phyloP scores from a whole-genome alignment of 1,140 invertebrate genomes.

The Trigoniulus corallinus region DNA sequence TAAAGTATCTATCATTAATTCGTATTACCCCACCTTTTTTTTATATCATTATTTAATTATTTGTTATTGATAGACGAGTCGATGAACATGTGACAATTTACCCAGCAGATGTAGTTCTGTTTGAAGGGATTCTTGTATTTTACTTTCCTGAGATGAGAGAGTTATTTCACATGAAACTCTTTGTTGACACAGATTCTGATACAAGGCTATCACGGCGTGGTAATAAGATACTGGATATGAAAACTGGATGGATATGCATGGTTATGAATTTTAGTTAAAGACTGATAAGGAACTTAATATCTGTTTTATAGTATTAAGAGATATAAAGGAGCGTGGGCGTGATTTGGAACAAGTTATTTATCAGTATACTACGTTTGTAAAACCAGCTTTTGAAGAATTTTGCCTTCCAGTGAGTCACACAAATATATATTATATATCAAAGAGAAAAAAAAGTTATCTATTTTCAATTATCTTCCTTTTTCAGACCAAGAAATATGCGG shows the following conservation, averaged over 20 bases:
- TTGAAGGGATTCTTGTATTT: slow-evolving; percentile 96
- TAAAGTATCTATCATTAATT: too few relatives aligned
- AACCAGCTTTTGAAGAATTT: slow-evolving; percentile 98
- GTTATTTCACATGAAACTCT: slow-evolving; percentile 96
- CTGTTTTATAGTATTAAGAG: slow-evolving; percentile 58
- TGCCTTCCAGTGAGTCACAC: slow-evolving; percentile 68
- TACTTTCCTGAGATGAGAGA: slow-evolving; percentile 89
- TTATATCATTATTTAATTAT: too few relatives aligned
- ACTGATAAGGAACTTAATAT: background rate
- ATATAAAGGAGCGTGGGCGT: slow-evolving; percentile 82
- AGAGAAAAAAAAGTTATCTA: too few relatives aligned
- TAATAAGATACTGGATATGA: too few relatives aligned
- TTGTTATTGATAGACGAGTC: slow-evolving; percentile 35
- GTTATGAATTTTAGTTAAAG: too few relatives aligned
- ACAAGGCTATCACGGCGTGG: slow-evolving; percentile 86
- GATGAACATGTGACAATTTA: slow-evolving; percentile 61
- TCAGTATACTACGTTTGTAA: slow-evolving; percentile 95
- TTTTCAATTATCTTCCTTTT: too few relatives aligned
- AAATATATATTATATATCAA: background rate
- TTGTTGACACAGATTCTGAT: slow-evolving; percentile 97
- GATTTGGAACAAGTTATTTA: slow-evolving; percentile 86
- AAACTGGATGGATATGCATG: too few relatives aligned
- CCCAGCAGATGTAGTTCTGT: slow-evolving; percentile 93
- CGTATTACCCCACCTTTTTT: too few relatives aligned
- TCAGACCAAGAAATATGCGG: slow-evolving; percentile 98